Percentiles rank a stretch among this genome's conserved stretches.
These are phyloP conservation scores for Drosophila putrida DNA, from an alignment of 2,888 invertebrate genomes.

Conservation along the genomic window DNA sequence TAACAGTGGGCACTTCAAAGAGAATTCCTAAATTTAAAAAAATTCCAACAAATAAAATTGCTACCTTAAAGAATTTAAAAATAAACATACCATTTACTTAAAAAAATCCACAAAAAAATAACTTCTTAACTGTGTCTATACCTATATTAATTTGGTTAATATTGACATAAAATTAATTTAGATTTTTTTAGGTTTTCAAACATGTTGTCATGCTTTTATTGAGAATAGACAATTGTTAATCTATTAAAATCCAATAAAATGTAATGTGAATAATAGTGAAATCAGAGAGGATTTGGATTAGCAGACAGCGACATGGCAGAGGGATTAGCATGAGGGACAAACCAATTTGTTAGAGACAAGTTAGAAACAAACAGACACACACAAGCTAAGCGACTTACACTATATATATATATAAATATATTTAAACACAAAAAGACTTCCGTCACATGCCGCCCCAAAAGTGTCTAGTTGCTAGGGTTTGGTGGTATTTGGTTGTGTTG, in stretches of 20 bases:
- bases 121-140: neutral
- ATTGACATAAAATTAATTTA: neutral
- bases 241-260: slow-evolving; percentile 17
- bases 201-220: neutral
- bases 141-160: neutral
- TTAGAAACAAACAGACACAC: slow-evolving; percentile 10
- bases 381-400: slow-evolving; percentile 73
- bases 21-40: no score
- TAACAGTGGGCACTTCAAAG: no score
- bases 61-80: no score
- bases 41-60: no score
- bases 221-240: neutral
- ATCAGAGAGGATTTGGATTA: slow-evolving; percentile 42
- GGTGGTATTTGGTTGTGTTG: slow-evolving; percentile 40
- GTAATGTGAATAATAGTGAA: slow-evolving; percentile 5
- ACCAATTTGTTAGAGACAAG: slow-evolving; percentile 41
- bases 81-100: no score
- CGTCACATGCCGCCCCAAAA: slow-evolving; percentile 62
- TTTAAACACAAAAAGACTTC: slow-evolving; percentile 58
- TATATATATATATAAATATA: slow-evolving; percentile 57
- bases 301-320: slow-evolving; percentile 24
- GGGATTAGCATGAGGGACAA: slow-evolving; percentile 37
- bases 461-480: slow-evolving; percentile 55
- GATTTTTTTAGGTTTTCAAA: neutral
- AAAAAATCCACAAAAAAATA: neutral